Percentiles rank a stretch among this genome's conserved stretches.
phyloP scores from a whole-genome alignment of 2,888 invertebrate species.

The Dexiosoma caninum region DNA sequence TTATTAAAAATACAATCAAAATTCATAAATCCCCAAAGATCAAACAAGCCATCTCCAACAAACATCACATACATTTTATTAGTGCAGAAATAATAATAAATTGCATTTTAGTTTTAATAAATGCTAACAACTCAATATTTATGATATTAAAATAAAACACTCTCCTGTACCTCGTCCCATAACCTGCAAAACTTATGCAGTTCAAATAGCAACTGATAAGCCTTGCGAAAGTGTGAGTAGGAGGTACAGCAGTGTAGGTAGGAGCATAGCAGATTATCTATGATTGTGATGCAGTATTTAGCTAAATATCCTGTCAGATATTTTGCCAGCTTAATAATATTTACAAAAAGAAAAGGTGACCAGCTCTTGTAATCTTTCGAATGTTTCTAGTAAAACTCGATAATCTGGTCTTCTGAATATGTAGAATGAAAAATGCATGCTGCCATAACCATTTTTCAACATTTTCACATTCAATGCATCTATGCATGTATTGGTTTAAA shows the following conservation, averaged over 20 bases:
- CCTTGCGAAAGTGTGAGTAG: background rate
- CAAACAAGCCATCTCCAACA: constrained; percentile 11
- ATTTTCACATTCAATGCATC: constrained; percentile 7
- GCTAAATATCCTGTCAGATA: constrained; percentile 26
- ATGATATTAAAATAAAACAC: constrained; percentile 21
- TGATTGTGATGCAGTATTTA: background rate
- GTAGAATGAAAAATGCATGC: background rate
- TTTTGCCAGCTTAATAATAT: background rate
- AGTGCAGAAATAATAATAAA: constrained; percentile 41
- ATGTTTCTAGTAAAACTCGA: background rate
- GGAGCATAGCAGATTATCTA: too few relatives aligned
- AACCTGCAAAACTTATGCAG: background rate
- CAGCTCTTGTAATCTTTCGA: background rate
- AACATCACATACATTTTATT: background rate
- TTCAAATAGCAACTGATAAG: background rate
- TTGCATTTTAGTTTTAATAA: constrained; percentile 44
- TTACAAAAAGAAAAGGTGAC: background rate
- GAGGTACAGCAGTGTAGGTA: background rate
- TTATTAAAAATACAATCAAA: constrained; percentile 54
- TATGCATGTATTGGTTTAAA: background rate
- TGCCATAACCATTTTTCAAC: constrained; percentile 10
- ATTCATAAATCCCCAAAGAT: constrained; percentile 53
- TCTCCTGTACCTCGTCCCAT: background rate
- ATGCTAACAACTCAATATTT: constrained; percentile 43
- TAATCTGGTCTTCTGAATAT: background rate